Percentiles rank a stretch among this genome's conserved stretches.
phyloP scores from a whole-genome alignment of 2,113 vertebrate species.

The Anguilla japonica region DNA sequence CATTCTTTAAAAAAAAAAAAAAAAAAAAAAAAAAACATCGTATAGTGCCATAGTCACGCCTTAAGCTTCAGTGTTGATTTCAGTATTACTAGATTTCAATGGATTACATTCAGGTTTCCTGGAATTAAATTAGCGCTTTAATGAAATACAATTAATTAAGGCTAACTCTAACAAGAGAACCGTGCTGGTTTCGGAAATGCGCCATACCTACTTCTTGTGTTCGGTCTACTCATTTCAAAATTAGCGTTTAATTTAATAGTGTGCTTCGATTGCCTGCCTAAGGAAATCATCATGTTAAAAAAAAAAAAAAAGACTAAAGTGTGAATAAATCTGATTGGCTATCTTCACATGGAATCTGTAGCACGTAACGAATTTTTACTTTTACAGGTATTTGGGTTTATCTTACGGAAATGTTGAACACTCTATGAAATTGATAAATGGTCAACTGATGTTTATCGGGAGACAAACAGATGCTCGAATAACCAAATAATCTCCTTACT shows the following conservation, averaged over 20 bases:
- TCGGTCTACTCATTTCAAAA: conserved; percentile 13
- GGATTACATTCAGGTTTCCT: conserved; percentile 22
- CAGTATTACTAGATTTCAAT: conserved; percentile 20
- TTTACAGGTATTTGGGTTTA: neutral
- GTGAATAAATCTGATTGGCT: neutral
- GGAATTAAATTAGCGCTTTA: conserved; percentile 26
- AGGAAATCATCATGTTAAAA: conserved; percentile 21
- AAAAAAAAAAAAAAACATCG: neutral
- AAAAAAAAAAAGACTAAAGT: neutral
- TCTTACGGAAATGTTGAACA: neutral
- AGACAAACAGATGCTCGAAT: neutral
- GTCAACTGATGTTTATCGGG: neutral
- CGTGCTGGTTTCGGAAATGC: conserved; percentile 16
- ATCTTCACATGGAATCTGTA: conserved; percentile 1
- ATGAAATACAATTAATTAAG: conserved; percentile 16
- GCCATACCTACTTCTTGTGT: neutral
- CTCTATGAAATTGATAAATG: neutral
- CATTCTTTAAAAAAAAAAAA: conserved; percentile 39
- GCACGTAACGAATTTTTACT: neutral
- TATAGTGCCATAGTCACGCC: conserved; percentile 21
- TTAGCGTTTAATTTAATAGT: conserved; percentile 21
- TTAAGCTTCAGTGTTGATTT: conserved; percentile 34
- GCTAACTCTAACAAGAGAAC: neutral
- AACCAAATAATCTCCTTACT: neutral
- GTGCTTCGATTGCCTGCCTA: conserved; percentile 26